phyloP scores from a whole-genome alignment of 2,888 invertebrate genomes.

The Patella ulyssiponensis region DNA sequence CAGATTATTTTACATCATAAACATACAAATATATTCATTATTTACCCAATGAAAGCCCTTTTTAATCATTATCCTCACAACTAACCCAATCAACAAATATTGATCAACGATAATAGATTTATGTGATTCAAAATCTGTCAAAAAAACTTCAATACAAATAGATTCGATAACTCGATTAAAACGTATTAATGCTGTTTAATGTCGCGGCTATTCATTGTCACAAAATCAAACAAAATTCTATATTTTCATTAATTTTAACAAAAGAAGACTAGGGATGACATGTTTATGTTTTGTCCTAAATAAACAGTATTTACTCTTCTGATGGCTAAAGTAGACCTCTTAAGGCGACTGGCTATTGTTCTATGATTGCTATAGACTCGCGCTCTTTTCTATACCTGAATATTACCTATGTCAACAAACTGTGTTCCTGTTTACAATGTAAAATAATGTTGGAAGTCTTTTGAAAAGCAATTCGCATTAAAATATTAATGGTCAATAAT shows the following conservation, averaged over 20 bases:
- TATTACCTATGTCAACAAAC: no score
- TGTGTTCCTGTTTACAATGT: no score
- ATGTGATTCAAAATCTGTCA: neutral
- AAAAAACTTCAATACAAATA: neutral
- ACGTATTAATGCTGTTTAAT: neutral
- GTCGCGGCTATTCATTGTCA: conserved; percentile 4
- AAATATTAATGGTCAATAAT: no score
- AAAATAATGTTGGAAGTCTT: no score
- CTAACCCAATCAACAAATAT: conserved; percentile 4
- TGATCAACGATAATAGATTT: neutral
- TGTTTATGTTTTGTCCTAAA: neutral
- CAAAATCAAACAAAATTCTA: neutral
- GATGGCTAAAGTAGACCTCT: neutral
- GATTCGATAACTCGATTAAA: conserved; percentile 9
- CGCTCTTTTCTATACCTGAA: no score
- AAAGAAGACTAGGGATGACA: neutral
- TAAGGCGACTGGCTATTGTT: no score
- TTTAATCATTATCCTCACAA: neutral
- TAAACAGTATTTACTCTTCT: neutral
- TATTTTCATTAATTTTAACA: conserved; percentile 4
- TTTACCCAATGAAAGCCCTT: no score
- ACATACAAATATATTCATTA: no score
- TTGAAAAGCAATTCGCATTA: no score
- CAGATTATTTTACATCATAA: no score
- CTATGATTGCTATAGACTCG: no score